Base-by-base conservation (phyloP, 2,113 vertebrate species). In the Mustela nigripes region DNA sequence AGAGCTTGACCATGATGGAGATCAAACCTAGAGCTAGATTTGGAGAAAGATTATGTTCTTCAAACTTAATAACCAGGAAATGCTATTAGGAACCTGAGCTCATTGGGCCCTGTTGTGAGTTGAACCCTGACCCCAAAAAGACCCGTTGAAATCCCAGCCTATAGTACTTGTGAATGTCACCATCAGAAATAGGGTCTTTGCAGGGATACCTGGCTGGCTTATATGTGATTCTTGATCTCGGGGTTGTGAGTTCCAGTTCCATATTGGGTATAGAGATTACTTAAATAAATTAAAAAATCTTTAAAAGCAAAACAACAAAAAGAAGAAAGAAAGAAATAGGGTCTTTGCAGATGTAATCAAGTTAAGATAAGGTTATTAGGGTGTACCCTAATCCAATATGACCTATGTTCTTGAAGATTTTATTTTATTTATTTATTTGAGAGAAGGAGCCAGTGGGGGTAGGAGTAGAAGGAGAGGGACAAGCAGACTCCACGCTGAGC, bases 51-150 rank as follows among this genome's bases (percentile, higher is more conserved):
- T 48, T 92, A 50, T 73, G 1, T 74, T 76, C 22, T 48, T 16
- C 26, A 92, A 84, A 58, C 9, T 80, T 96, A 90, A 48, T 74
- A 95, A 82, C 28, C 18, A 91, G 81, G 26, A 97, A 95, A 93
- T 81, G 5, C 16, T 83, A 15, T 93, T 83, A 89, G 28, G 4
- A 22, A 45, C 10, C 63, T 83, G 42, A 4, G 31, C 39, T 96
- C 11, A 56, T 60, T 80, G 50, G 11, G 36, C 36, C n/a, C 18
- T 81, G 11, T 7, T 92, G 21, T 84, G 36, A 4, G 15, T 53
- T 67, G n/a, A 80, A 63, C 71, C 83, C 19, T 50, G 22, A 85
- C 28, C 15, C 60, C 33, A 15, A 67, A 94, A 89, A 65, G 26
- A 85, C 58, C 65, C 53, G 36, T 73, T 94, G 53, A 94, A 82